Evolutionary conservation across 2,888 invertebrate genomes (phyloP).

Genomic region (Plagodis pulveraria): DNA sequence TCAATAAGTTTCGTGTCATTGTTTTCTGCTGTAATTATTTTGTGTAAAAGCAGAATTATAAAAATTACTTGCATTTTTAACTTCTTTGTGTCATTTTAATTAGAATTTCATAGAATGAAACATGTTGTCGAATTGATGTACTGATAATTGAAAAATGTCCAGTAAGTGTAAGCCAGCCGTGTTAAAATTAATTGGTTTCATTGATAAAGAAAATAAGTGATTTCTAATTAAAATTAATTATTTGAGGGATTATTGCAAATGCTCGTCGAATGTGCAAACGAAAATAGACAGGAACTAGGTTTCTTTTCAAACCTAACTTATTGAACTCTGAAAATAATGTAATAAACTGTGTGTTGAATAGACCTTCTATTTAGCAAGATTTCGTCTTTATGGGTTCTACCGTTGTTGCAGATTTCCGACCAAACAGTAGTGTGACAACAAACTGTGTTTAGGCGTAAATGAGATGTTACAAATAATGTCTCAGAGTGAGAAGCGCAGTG

Average conservation of each 20-base stretch:
- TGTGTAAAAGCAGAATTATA: conserved; percentile 37
- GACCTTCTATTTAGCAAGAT: no score
- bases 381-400: no score
- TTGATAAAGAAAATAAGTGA: conserved; percentile 41
- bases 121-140: conserved; percentile 1
- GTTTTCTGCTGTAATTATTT: conserved; percentile 36
- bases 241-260: not conserved
- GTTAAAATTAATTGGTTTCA: conserved; percentile 37
- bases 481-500: no score
- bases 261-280: not conserved
- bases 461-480: no score
- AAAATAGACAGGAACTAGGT: no score
- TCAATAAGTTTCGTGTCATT: conserved; percentile 65
- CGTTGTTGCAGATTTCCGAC: no score
- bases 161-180: conserved; percentile 35
- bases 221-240: conserved; percentile 19
- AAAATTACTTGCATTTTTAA: conserved; percentile 47
- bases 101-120: conserved; percentile 19
- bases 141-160: conserved; percentile 19
- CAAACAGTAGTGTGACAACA: no score
- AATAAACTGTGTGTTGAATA: no score
- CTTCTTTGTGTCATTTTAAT: conserved; percentile 39
- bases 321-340: no score
- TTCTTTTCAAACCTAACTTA: no score
- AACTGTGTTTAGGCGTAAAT: no score